These are phyloP conservation scores for Copidosoma aretas DNA, from an alignment of 2,888 invertebrate genomes.

Conservation along the genomic window DNA sequence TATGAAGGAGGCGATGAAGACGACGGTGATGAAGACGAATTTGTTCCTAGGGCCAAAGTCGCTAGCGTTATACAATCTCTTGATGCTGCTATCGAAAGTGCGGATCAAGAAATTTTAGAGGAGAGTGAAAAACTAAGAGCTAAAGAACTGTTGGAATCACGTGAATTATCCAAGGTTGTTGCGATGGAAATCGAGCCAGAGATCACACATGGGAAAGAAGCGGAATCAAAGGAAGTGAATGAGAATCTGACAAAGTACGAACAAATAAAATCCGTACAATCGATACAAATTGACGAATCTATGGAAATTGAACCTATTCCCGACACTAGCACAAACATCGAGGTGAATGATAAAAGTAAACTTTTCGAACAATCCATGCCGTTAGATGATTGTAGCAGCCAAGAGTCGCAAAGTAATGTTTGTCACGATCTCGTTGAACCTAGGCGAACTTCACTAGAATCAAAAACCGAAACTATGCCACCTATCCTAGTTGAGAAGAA, in stretches of 20 bases:
- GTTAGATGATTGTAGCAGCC: constrained; percentile 4
- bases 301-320: constrained; percentile 29
- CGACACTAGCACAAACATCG: not conserved
- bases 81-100: constrained; percentile 38
- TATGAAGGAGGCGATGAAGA: constrained; percentile 61
- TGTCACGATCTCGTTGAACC: constrained; percentile 26
- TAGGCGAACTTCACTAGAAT: constrained; percentile 39
- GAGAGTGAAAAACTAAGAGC: constrained; percentile 1
- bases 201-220: constrained; percentile 25
- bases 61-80: constrained; percentile 44
- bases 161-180: not conserved
- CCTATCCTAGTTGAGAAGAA: constrained; percentile 31
- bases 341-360: constrained; percentile 6
- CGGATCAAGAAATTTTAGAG: constrained; percentile 32
- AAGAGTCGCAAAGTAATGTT: constrained; percentile 7
- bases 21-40: constrained; percentile 59
- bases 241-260: constrained; percentile 46
- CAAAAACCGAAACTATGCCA: constrained; percentile 43
- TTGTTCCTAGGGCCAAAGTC: constrained; percentile 46
- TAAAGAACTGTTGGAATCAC: not conserved
- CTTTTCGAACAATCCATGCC: constrained; percentile 38
- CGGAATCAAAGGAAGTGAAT: constrained; percentile 30
- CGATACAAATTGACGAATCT: constrained; percentile 35
- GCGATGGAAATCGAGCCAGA: constrained; percentile 41
- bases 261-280: constrained; percentile 33